Base-by-base conservation (phyloP, 2,113 vertebrate genomes). In the Xyrauchen texanus region DNA sequence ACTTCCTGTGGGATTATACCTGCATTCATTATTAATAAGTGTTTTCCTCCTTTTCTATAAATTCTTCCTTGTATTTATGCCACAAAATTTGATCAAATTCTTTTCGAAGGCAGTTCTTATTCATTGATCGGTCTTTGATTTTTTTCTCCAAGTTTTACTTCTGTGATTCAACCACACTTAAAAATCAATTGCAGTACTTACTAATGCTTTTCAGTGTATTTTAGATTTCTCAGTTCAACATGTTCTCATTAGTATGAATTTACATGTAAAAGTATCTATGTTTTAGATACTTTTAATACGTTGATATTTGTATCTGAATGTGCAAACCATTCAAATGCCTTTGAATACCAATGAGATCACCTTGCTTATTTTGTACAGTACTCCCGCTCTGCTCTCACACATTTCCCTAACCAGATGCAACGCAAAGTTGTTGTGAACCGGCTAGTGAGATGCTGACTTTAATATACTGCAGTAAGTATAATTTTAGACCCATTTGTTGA, bases 11-110 rank as follows among this genome's bases (percentile, higher is more conserved):
- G 53, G 70, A 76, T 79, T 67, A 55, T 63, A 46, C 42, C 45
- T 78, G 12, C 64, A 89, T 91, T 78, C 68, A 89, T 90, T 89
- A 90, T 88, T 91, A 80, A 92, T 87, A 81, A 73, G 71, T 88
- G 82, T 87, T 83, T 34, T 34, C 21, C 89, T 88, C 89, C 80
- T 85, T 84, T 82, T 82, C 76, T 34, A 80, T 87, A 83, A 84
- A 51, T 68, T 69, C 85, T 90, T 88, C 86, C 86, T 84, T 85
- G 82, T 79, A 47, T 70, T 63, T 69, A 60, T 70, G 81, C 51
- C 64, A 49, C 10, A 11, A n/a, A 60, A 46, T n/a, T 72, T 11
- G 3, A 34, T 53, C 11, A 8, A 57, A 45, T 57, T 70, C 34
- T 58, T 58, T 1, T 8, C 4, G 2, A 49, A 49, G 0, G 11